Evolutionary conservation across 2,113 vertebrate species (phyloP), one percentile per base, ranked within the genome.

Genomic region (Thunnus thynnus): DNA sequence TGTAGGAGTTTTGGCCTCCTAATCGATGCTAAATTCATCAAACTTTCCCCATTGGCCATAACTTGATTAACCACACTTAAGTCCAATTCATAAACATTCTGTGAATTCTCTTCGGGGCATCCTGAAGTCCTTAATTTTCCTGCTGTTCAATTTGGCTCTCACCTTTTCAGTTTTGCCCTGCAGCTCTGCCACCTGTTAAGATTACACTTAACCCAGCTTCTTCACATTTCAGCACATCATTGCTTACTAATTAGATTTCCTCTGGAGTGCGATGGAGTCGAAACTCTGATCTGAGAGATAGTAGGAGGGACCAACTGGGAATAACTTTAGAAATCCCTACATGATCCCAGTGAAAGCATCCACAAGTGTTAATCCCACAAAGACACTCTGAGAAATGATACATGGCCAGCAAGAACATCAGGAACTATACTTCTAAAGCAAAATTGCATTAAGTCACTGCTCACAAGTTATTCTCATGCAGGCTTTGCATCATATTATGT

Each of bases 21-120:
- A 71, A 81, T 92, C 90, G 16, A 89, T 88, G 79, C 61, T 87
- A 89, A 92, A 90, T 78, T 83, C 69, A 88, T 91, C 84, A 83
- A 36, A 77, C 78, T 69, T 72, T 80, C 80, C 79, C 84, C 60
- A 58, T 27, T 0, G 25, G 85, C 86, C 20, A 30, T 27, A 82
- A 91, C 73, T 71, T 61, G 60, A 91, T 92, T 90, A 89, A 72
- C 46, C 68, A 72, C 73, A 85, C 80, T 84, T 66, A 73, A 80
- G 69, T 72, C 46, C 72, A 76, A 74, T 86, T 89, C 88, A 90
- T 89, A 86, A 86, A 84, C 84, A 86, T 76, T 80, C 36, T 58
- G 47, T 58, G 17, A 75, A 75, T 72, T 82, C 74, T 85, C 84
- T 65, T 20, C 14, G 2, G 76, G 68, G 61, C 55, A 62, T 72